These are phyloP conservation scores for Phrynosoma blainvillii DNA, from an alignment of 2,113 vertebrate genomes.

Conservation along the genomic window DNA sequence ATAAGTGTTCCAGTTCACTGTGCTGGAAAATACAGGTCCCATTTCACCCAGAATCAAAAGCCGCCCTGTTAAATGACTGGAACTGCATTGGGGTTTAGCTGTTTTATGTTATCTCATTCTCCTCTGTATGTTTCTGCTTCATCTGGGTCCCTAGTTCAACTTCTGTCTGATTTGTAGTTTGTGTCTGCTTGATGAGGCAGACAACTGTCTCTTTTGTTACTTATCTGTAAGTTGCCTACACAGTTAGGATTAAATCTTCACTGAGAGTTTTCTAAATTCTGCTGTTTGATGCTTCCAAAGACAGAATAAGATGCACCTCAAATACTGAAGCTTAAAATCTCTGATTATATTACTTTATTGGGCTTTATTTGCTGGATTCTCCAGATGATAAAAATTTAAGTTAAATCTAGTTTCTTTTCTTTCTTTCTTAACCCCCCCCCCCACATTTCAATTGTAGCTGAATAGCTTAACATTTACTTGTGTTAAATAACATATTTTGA, in stretches of 20 bases:
- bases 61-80: slow-evolving; percentile 18
- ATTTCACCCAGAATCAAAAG: slow-evolving; percentile 29
- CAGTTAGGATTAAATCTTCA: slow-evolving; percentile 1
- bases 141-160: not conserved
- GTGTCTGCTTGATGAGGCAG: slow-evolving; percentile 32
- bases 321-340: not conserved
- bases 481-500: not conserved
- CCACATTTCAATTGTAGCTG: not conserved
- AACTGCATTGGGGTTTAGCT: slow-evolving; percentile 4
- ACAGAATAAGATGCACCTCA: not conserved
- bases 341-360: slow-evolving; percentile 13
- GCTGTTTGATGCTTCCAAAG: not conserved
- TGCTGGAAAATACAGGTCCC: slow-evolving; percentile 22
- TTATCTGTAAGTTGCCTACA: slow-evolving; percentile 7
- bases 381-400: not conserved
- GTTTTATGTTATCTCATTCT: slow-evolving; percentile 24
- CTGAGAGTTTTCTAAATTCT: not conserved
- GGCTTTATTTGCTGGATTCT: slow-evolving; percentile 9
- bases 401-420: too few species aligned
- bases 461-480: not conserved
- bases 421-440: not conserved
- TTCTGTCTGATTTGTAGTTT: slow-evolving; percentile 19
- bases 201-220: slow-evolving; percentile 11
- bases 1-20: slow-evolving; percentile 27
- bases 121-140: slow-evolving; percentile 8